These are phyloP conservation scores for Drosophila ustulata DNA, from an alignment of 2,888 invertebrate species.

Conservation along the genomic window DNA sequence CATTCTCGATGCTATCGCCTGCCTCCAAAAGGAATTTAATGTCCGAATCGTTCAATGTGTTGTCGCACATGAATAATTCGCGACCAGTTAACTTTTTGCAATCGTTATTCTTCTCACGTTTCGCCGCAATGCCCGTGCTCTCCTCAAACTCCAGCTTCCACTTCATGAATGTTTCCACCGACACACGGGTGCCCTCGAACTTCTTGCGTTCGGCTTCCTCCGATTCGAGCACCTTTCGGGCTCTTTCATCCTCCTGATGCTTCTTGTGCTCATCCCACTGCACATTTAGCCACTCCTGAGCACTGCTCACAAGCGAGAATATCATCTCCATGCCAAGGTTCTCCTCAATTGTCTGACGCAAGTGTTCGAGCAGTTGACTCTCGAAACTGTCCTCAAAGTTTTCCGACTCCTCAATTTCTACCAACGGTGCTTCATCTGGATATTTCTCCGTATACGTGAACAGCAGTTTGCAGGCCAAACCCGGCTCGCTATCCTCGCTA, in stretches of 20 bases:
- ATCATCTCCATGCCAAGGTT: conserved; percentile 99
- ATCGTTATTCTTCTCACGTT: conserved; percentile 90
- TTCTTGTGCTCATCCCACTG: conserved; percentile 93
- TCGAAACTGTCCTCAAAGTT: conserved; percentile 91
- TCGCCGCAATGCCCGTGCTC: conserved; percentile 92
- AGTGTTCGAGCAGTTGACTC: conserved; percentile 88
- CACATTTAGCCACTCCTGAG: conserved; percentile 96
- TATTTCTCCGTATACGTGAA: conserved; percentile 95
- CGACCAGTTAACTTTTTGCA: conserved; percentile 95
- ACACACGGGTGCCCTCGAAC: conserved; percentile 96
- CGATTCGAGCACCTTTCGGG: conserved; percentile 89
- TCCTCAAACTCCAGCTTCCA: conserved; percentile 98
- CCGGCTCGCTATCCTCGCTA: conserved; percentile 88
- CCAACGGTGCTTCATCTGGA: conserved; percentile 93
- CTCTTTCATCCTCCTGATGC: conserved; percentile 89
- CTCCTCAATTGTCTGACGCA: conserved; percentile 89
- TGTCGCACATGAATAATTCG: conserved; percentile 97
- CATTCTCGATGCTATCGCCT: conserved; percentile 86
- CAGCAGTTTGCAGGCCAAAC: conserved; percentile 90
- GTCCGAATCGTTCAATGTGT: conserved; percentile 97
- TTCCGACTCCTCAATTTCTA: conserved; percentile 91
- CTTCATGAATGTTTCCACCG: conserved; percentile 96
- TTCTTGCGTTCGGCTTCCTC: conserved; percentile 97
- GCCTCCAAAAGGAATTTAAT: conserved; percentile 97
- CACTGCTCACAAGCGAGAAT: conserved; percentile 96